Evolutionary conservation across 2,113 vertebrate species (phyloP).

Genomic region (human): GRCh38 chr16:87654501-87655000

Average conservation of each 20-base stretch:
- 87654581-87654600: not conserved
- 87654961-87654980: accelerated
- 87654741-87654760: not conserved
- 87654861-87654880: not conserved
- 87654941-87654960: not conserved
- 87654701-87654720: not conserved
- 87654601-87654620: not conserved
- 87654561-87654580: not conserved
- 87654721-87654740: too few relatives aligned
- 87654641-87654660: not conserved
- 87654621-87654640: not conserved
- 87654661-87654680: not conserved
- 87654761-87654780: not conserved
- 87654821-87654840: accelerated
- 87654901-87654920: not conserved
- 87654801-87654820: not conserved
- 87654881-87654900: not conserved
- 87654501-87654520: accelerated
- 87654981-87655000: not conserved
- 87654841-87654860: not conserved
- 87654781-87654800: accelerated
- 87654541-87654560: not conserved
- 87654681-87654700: not conserved
- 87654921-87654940: not conserved
- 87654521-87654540: not conserved